Percentiles rank a stretch among this genome's conserved stretches.
phyloP scores from a whole-genome alignment of 1,140 invertebrate genomes.

The Chironomus striatipennis region DNA sequence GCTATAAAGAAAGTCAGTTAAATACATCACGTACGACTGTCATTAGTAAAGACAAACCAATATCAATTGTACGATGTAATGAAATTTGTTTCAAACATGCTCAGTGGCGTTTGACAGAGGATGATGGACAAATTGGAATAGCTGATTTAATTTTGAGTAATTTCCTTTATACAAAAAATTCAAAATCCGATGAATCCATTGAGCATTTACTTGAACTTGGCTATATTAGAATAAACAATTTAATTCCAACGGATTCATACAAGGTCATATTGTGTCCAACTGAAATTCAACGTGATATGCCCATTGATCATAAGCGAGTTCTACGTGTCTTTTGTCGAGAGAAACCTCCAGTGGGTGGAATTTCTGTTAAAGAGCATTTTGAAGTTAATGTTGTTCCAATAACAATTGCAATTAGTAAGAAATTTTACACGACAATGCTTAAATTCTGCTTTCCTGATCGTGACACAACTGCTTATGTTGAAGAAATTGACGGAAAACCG shows the following conservation, averaged over 20 bases:
- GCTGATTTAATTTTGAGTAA: slow-evolving; percentile 92
- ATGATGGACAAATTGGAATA: slow-evolving; percentile 94
- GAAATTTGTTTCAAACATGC: slow-evolving; percentile 99
- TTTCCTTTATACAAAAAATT: slow-evolving; percentile 95
- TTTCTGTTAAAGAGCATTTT: slow-evolving; percentile 97
- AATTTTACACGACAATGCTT: slow-evolving; percentile 96
- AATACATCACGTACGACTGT: slow-evolving; percentile 35
- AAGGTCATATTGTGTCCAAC: slow-evolving; percentile 85
- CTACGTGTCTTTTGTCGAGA: slow-evolving; percentile 82
- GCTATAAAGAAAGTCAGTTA: slow-evolving; percentile 79
- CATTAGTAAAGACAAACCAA: slow-evolving; percentile 57
- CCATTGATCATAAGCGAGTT: slow-evolving; percentile 76
- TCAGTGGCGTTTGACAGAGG: slow-evolving; percentile 95
- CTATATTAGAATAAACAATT: slow-evolving; percentile 89
- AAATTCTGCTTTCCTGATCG: slow-evolving; percentile 98
- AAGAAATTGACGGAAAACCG: slow-evolving; percentile 45
- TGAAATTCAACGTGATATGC: slow-evolving; percentile 80
- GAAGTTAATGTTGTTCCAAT: slow-evolving; percentile 92
- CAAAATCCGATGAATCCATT: slow-evolving; percentile 92
- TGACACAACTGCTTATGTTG: slow-evolving; percentile 62
- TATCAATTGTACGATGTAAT: slow-evolving; percentile 75
- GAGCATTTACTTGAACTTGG: slow-evolving; percentile 96
- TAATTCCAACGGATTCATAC: slow-evolving; percentile 90
- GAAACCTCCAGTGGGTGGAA: slow-evolving; percentile 89
- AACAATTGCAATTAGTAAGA: slow-evolving; percentile 90